Conservation (phyloP, 1,140 invertebrate genomes). For the Drosophila jambulina region DNA sequence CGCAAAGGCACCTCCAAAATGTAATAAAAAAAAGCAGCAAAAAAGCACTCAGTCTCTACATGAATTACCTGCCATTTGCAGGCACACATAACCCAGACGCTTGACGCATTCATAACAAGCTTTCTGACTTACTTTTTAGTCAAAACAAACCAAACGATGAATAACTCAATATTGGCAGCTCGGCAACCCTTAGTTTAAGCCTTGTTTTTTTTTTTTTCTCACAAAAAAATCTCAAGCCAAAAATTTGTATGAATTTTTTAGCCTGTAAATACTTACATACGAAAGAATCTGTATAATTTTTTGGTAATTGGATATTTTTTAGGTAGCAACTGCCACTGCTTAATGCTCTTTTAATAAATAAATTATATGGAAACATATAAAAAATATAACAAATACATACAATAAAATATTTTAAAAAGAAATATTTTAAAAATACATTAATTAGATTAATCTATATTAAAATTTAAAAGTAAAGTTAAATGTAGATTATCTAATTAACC, state of each 20-base stretch:
- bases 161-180: slow-evolving; percentile 18
- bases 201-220: slow-evolving; percentile 65
- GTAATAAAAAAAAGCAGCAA: slow-evolving; percentile 1
- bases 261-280: slow-evolving; percentile 1
- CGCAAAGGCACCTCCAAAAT: slow-evolving; percentile 11
- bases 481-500: too few species aligned
- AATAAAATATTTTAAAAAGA: too few species aligned
- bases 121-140: slow-evolving; percentile 49
- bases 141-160: slow-evolving; percentile 28
- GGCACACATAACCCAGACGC: slow-evolving; percentile 24
- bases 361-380: too few species aligned
- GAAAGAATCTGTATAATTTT: slow-evolving; percentile 13
- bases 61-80: slow-evolving; percentile 69
- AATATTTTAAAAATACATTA: too few species aligned
- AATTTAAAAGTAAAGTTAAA: too few species aligned
- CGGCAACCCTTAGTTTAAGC: slow-evolving; percentile 9
- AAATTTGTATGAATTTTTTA: neutral
- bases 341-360: slow-evolving; percentile 1
- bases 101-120: slow-evolving; percentile 57
- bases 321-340: too few species aligned
- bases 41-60: slow-evolving; percentile 30
- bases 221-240: slow-evolving; percentile 28
- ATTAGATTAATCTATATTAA: too few species aligned
- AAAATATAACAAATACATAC: too few species aligned
- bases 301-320: slow-evolving; percentile 16